Percentiles rank a stretch among this genome's conserved stretches.
Evolutionary conservation across 2,888 invertebrate species (phyloP).

Genomic region (Suillia variegata): DNA sequence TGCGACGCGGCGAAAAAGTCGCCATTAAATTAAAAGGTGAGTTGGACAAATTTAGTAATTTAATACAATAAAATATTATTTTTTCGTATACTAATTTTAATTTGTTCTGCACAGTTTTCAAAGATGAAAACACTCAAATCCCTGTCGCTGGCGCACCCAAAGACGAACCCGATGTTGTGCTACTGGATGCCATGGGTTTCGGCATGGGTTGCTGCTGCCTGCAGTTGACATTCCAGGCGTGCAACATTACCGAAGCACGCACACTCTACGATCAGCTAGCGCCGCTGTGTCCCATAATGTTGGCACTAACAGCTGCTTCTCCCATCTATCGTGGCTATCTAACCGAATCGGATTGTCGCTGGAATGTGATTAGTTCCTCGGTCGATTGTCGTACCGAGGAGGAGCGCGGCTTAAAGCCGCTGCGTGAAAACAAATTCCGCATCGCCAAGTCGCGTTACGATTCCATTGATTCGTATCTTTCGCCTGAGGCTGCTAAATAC

Average conservation of each 20-base stretch:
- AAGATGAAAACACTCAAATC: conserved; percentile 82
- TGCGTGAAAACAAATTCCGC: conserved; percentile 76
- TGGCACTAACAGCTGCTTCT: conserved; percentile 96
- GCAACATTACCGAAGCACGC: conserved; percentile 94
- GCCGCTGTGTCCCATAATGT: conserved; percentile 94
- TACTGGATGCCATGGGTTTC: conserved; percentile 99
- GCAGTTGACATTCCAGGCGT: conserved; percentile 91
- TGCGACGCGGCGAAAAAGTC: conserved; percentile 91
- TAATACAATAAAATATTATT: neutral
- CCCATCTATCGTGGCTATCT: conserved; percentile 93
- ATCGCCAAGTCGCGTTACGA: conserved; percentile 96
- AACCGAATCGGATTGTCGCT: conserved; percentile 95
- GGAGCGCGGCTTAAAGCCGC: conserved; percentile 80
- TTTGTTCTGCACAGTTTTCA: conserved; percentile 83
- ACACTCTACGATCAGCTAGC: conserved; percentile 96
- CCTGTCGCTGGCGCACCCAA: conserved; percentile 83
- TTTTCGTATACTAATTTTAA: neutral
- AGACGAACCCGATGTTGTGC: conserved; percentile 87
- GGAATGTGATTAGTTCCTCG: conserved; percentile 95
- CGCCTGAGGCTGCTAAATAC: conserved; percentile 84
- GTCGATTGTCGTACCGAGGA: conserved; percentile 95
- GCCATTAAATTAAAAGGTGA: conserved; percentile 94
- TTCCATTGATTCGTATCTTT: conserved; percentile 96
- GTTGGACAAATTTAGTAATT: too few relatives aligned
- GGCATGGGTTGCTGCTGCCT: conserved; percentile 99